A percentile compares a stretch with the other conserved stretches of the same genome.
These are phyloP conservation scores for Chironomus tepperi DNA, from an alignment of 1,140 invertebrate species.

Conservation along the genomic window DNA sequence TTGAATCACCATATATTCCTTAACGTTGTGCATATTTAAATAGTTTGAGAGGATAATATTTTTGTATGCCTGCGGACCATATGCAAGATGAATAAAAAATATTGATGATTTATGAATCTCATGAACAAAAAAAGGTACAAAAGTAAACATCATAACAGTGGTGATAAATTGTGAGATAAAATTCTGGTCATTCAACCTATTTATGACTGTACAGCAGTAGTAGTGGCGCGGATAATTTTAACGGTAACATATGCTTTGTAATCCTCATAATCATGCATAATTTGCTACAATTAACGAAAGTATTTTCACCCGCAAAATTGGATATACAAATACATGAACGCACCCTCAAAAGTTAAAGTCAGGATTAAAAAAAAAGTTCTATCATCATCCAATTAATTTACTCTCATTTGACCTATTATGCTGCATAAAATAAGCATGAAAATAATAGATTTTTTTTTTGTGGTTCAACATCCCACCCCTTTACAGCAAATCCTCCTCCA, in stretches of 20 bases:
- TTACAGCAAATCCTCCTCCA: neutral
- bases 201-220: neutral
- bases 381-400: neutral
- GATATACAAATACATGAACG: no score
- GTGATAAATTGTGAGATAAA: slow-evolving; percentile 20
- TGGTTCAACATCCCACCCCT: neutral
- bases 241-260: no score
- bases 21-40: no score
- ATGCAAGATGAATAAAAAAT: slow-evolving; percentile 7
- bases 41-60: neutral
- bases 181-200: slow-evolving; percentile 18
- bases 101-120: slow-evolving; percentile 12
- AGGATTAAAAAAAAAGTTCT: no score
- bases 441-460: slow-evolving; percentile 14
- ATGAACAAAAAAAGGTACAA: neutral
- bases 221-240: no score
- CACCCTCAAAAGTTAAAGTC: no score
- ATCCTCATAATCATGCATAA: no score
- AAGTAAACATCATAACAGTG: slow-evolving; percentile 13
- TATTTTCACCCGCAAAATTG: no score
- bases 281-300: no score
- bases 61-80: neutral
- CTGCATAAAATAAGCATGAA: neutral
- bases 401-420: neutral
- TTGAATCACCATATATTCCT: slow-evolving; percentile 5